phyloP scores from a whole-genome alignment of 2,797 vertebrate species.

The Acanthurus leucopareius region DNA sequence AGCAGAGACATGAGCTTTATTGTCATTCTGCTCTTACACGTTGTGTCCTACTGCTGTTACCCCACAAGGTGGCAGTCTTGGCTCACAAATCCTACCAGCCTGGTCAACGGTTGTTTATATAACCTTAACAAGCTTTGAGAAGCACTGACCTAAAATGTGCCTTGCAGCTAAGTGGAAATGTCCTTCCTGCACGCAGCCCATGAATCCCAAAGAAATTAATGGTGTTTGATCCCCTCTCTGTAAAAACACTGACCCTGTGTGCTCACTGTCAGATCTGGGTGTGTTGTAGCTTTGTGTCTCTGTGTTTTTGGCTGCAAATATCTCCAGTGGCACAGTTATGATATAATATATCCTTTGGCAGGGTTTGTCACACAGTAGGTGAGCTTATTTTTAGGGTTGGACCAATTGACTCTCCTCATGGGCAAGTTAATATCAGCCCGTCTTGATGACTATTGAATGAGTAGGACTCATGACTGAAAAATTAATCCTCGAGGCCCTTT shows the following conservation, averaged over 20 bases:
- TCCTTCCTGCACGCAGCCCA: slow-evolving; percentile 43
- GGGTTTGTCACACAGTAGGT: slow-evolving; percentile 13
- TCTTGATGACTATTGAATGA: slow-evolving; percentile 1
- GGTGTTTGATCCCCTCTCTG: not conserved
- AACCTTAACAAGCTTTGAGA: slow-evolving; percentile 48
- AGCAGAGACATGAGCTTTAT: not conserved
- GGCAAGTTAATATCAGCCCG: not conserved
- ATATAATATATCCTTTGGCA: not conserved
- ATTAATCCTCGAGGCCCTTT: not conserved
- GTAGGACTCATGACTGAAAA: not conserved
- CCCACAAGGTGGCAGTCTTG: slow-evolving; percentile 63
- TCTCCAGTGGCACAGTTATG: not conserved
- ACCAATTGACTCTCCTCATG: slow-evolving; percentile 6
- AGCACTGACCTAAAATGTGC: slow-evolving; percentile 61
- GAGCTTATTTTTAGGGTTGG: slow-evolving; percentile 10
- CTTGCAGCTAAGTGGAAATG: slow-evolving; percentile 30
- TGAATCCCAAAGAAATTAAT: slow-evolving; percentile 11
- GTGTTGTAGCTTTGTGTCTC: not conserved
- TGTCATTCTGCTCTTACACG: not conserved
- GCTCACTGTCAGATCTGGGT: not conserved
- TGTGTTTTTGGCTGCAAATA: not conserved
- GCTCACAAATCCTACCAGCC: slow-evolving; percentile 5
- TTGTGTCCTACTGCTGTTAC: not conserved
- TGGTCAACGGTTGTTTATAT: slow-evolving; percentile 34
- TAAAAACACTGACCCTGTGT: not conserved